Percentiles rank a stretch among this genome's conserved stretches.
These are phyloP conservation scores for Dendrolimus punctatus DNA, from an alignment of 1,140 invertebrate genomes.

Conservation along the genomic window DNA sequence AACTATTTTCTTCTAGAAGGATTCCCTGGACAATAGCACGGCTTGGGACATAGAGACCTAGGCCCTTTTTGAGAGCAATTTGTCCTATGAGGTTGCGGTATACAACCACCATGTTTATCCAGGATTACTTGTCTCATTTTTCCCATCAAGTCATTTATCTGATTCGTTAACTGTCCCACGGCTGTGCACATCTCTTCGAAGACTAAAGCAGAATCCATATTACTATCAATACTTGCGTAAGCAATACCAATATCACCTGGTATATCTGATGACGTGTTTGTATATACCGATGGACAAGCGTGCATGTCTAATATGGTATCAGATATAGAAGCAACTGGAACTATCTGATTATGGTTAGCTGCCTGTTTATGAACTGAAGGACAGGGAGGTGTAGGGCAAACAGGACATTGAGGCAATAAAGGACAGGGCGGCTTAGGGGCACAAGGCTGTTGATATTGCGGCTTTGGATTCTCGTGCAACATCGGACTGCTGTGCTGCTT, in stretches of 20 bases:
- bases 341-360: too few relatives aligned
- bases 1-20: conserved; percentile 16
- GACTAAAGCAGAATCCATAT: conserved; percentile 20
- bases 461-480: conserved; percentile 7
- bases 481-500: conserved; percentile 25
- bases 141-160: conserved; percentile 38
- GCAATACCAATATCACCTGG: conserved; percentile 18
- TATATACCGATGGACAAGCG: conserved; percentile 18
- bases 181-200: conserved; percentile 47
- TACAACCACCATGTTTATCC: conserved; percentile 4
- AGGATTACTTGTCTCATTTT: conserved; percentile 31
- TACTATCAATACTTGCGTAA: background rate
- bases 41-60: conserved; percentile 25
- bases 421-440: background rate
- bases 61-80: conserved; percentile 18
- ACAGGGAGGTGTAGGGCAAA: too few relatives aligned
- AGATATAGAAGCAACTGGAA: too few relatives aligned
- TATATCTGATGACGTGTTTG: conserved; percentile 11
- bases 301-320: background rate
- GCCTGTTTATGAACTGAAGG: too few relatives aligned
- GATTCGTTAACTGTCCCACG: conserved; percentile 36
- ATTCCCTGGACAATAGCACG: conserved; percentile 46
- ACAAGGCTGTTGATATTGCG: conserved; percentile 3
- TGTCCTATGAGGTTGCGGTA: background rate
- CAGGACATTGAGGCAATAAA: too few relatives aligned